Base-by-base conservation (phyloP, 2,888 invertebrate genomes). In the Diaperis boleti region DNA sequence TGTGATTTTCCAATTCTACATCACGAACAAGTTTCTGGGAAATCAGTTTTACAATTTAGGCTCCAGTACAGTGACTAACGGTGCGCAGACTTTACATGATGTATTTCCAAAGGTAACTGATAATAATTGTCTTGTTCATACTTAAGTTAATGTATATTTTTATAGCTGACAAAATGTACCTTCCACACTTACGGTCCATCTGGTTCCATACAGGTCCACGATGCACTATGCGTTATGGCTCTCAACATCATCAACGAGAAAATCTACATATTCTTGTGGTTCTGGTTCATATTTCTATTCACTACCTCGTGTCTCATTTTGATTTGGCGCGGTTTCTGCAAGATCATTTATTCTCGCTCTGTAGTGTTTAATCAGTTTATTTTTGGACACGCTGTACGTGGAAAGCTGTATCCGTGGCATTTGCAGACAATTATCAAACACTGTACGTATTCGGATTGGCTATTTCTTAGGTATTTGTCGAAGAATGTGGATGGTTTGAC, bases 231-330 rank as follows among this genome's bases (percentile, higher is more conserved):
- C 73, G 91, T 96, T 44, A 91, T 95, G 88, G 94, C 95, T 0
- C 84, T 95, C 45, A 96, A 96, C 82, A 90, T 95, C 71, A 90
- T 95, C 76, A 95, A 95, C 79, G 95, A 95, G 82, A 95, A 95
- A 82, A 94, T 95, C 72, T 95, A 92, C 82, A 86, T 89, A 0
- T 88, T 92, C 69, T 82, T 94, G 3, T 95, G 95, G 95, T 95
- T 94, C 81, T 94, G 94, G 94, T 90, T 92, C 76, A 79, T 90
- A 44, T 81, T 90, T 65, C 83, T 93, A 17, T 86, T 92, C 65
- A 83, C 89, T 31, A 78, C 85, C 13, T 89, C 90, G 2, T 71
- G 84, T 0, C 74, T 91, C 20, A 91, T 88, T 81, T 82, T 95
- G 0, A 61, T 93, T 2, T 95, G 94, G 91, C 87, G 95, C 22